These are phyloP conservation scores for Thamnophis elegans DNA, from an alignment of 2,797 vertebrate species.

Conservation along the genomic window DNA sequence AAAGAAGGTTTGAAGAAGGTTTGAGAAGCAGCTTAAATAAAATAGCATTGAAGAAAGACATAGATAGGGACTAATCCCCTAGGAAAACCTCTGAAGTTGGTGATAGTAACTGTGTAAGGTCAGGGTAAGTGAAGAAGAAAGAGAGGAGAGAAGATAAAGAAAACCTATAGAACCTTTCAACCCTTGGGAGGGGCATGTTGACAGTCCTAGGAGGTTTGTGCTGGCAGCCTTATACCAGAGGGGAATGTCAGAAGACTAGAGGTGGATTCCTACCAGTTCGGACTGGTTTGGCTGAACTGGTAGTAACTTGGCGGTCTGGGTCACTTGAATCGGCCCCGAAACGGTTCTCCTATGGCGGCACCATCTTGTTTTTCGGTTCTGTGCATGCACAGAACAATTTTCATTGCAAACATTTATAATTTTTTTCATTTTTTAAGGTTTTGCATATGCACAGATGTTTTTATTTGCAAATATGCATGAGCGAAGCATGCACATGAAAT, in stretches of 20 bases:
- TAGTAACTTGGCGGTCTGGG: too few relatives aligned
- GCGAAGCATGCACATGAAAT: too few relatives aligned
- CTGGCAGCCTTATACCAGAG: neutral
- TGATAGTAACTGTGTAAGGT: neutral
- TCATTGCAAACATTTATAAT: too few relatives aligned
- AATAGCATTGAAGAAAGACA: neutral
- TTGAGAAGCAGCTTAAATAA: neutral
- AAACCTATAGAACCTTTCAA: neutral
- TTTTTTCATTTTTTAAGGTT: too few relatives aligned
- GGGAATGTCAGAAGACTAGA: neutral
- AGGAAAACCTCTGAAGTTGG: neutral
- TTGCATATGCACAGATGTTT: too few relatives aligned
- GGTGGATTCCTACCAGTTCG: too few relatives aligned
- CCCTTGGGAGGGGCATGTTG: neutral
- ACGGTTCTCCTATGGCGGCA: too few relatives aligned
- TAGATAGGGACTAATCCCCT: neutral
- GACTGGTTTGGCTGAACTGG: too few relatives aligned
- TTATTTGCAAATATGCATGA: too few relatives aligned
- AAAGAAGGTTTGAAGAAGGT: neutral
- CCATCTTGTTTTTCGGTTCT: too few relatives aligned
- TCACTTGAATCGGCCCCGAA: too few relatives aligned
- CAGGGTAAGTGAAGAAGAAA: neutral
- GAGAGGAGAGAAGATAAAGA: neutral
- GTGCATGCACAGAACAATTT: too few relatives aligned
- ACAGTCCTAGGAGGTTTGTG: neutral